A percentile compares a stretch with the other conserved stretches of the same genome.
These are phyloP conservation scores for Hippopotamyrus pictus DNA, from an alignment of 2,797 vertebrate genomes.

Conservation along the genomic window DNA sequence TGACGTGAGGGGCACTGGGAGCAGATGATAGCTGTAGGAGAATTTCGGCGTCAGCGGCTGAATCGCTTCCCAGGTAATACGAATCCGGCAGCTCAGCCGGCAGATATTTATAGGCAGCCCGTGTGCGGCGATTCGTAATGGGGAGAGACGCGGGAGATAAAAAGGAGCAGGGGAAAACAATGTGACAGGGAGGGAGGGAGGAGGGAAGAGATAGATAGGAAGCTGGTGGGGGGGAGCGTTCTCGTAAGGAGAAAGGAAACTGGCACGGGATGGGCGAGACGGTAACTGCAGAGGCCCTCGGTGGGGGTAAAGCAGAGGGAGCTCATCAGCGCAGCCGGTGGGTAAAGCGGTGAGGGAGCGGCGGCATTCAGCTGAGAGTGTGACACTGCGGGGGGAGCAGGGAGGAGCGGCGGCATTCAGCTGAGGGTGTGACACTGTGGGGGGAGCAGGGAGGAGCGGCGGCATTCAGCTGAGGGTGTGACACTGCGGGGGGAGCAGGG, in stretches of 20 bases:
- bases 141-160: not conserved
- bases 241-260: not conserved
- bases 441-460: not conserved
- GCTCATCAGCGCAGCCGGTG: not conserved
- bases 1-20: not conserved
- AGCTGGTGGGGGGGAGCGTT: not conserved
- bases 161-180: not conserved
- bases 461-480: not conserved
- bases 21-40: not conserved
- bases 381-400: not conserved
- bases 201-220: constrained; percentile 4
- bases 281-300: not conserved
- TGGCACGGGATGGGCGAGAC: not conserved
- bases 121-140: not conserved
- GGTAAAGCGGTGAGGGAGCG: not conserved
- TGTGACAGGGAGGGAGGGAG: not conserved
- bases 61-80: constrained; percentile 4
- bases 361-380: not conserved
- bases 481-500: not conserved
- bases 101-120: constrained; percentile 18
- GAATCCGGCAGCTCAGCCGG: not conserved
- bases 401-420: not conserved
- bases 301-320: not conserved
- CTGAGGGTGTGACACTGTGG: not conserved
- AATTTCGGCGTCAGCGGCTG: not conserved